phyloP scores from a whole-genome alignment of 2,797 vertebrate species.

The Microctenopoma stevenorrisi region DNA sequence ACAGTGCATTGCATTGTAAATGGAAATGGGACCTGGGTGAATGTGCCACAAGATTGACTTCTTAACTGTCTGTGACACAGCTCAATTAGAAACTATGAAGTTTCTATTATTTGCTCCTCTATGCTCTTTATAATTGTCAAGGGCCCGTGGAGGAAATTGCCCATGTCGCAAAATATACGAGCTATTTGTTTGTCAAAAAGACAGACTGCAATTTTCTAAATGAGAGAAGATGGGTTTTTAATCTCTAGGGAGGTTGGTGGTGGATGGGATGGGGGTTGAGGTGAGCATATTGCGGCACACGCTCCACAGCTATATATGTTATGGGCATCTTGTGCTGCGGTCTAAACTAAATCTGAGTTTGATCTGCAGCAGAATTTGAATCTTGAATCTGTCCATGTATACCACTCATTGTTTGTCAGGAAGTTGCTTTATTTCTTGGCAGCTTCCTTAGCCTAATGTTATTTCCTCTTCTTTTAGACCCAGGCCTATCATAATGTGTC shows the following conservation, averaged over 20 bases:
- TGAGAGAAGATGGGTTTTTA: slow-evolving; percentile 70
- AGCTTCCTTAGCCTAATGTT: not conserved
- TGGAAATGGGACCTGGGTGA: slow-evolving; percentile 65
- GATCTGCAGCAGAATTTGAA: not conserved
- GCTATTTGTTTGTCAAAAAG: slow-evolving; percentile 64
- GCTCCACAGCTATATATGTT: not conserved
- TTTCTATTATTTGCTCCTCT: slow-evolving; percentile 69
- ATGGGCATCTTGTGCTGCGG: not conserved
- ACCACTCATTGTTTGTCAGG: not conserved
- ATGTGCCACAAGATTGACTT: slow-evolving; percentile 66
- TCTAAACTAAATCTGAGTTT: not conserved
- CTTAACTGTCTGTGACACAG: slow-evolving; percentile 72
- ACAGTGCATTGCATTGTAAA: slow-evolving; percentile 69
- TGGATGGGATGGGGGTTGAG: slow-evolving; percentile 8
- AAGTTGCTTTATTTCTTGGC: not conserved
- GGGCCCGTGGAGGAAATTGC: slow-evolving; percentile 64
- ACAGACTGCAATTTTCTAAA: slow-evolving; percentile 58
- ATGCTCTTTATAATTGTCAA: slow-evolving; percentile 69
- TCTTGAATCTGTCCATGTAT: slow-evolving; percentile 4
- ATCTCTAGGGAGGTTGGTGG: slow-evolving; percentile 36
- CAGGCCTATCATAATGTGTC: slow-evolving; percentile 71
- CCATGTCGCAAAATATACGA: slow-evolving; percentile 63
- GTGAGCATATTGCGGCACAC: slow-evolving; percentile 30
- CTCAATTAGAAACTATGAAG: slow-evolving; percentile 69
- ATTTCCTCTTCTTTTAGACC: slow-evolving; percentile 61